These are phyloP conservation scores for Diogma glabrata DNA, from an alignment of 2,888 invertebrate genomes.

Conservation along the genomic window DNA sequence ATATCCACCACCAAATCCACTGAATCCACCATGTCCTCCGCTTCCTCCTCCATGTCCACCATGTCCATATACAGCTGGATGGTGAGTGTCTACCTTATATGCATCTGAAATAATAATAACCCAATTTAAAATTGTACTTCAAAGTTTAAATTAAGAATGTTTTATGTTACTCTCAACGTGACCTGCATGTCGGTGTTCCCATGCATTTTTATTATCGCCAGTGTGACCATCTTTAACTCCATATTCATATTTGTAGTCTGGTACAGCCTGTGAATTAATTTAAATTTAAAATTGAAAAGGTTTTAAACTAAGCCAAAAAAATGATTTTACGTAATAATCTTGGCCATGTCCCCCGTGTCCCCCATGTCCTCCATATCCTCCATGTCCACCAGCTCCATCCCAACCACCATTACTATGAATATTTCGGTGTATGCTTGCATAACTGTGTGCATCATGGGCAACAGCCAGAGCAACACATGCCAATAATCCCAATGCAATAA, in stretches of 20 bases:
- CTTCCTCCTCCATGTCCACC: not conserved
- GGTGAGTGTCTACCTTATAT: no score
- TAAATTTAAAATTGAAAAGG: not conserved
- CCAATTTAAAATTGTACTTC: no score
- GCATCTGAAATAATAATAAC: no score
- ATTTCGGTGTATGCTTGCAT: constrained; percentile 11
- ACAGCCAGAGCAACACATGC: constrained; percentile 9
- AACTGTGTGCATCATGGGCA: constrained; percentile 12
- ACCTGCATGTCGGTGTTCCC: constrained; percentile 35
- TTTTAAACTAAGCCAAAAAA: not conserved
- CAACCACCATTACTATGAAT: not conserved
- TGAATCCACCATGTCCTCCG: not conserved
- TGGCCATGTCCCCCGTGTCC: not conserved
- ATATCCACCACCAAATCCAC: constrained; percentile 9
- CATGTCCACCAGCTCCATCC: not conserved
- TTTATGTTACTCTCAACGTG: constrained; percentile 29
- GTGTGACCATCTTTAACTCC: constrained; percentile 30
- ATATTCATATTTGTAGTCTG: constrained; percentile 29
- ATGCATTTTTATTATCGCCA: constrained; percentile 30
- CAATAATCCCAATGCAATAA: constrained; percentile 6
- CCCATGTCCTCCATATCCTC: not conserved
- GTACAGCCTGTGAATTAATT: constrained; percentile 23
- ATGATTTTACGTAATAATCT: not conserved
- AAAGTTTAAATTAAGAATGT: no score
- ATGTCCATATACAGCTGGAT: constrained; percentile 13